These are phyloP conservation scores for Volucella inanis DNA, from an alignment of 2,888 invertebrate species.

Conservation along the genomic window DNA sequence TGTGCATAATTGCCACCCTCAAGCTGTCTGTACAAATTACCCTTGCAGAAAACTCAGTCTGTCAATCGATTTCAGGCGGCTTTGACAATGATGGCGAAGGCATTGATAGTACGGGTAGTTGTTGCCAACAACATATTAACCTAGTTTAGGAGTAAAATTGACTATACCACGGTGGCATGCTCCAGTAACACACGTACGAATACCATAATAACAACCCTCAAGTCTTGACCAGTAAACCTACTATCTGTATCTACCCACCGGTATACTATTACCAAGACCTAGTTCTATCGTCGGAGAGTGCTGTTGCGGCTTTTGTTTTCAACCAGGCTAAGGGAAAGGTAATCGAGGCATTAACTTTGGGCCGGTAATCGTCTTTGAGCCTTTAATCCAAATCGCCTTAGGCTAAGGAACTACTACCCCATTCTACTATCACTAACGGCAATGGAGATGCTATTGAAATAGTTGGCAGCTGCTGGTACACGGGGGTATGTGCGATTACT, in stretches of 20 bases:
- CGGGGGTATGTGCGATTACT: conserved; percentile 12
- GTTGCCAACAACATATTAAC: conserved; percentile 71
- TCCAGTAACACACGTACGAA: not conserved
- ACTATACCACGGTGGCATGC: conserved; percentile 11
- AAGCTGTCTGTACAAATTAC: conserved; percentile 49
- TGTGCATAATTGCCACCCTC: conserved; percentile 57
- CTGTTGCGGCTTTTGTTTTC: conserved; percentile 53
- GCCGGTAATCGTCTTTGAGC: conserved; percentile 68
- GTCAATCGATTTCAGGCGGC: conserved; percentile 60
- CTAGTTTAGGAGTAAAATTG: conserved; percentile 62
- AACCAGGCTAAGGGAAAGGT: conserved; percentile 57
- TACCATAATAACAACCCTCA: conserved; percentile 20
- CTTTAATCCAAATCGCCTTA: conserved; percentile 67
- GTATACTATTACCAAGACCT: not conserved
- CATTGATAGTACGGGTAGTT: conserved; percentile 28
- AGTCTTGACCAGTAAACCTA: conserved; percentile 50
- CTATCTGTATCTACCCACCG: not conserved
- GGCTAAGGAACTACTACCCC: conserved; percentile 8
- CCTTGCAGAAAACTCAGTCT: conserved; percentile 37
- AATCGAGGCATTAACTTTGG: conserved; percentile 71
- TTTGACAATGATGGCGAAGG: conserved; percentile 63
- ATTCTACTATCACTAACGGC: conserved; percentile 21
- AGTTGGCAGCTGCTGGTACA: conserved; percentile 26
- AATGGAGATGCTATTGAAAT: conserved; percentile 50
- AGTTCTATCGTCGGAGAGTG: conserved; percentile 29